phyloP scores from a whole-genome alignment of 64 coral and sea anemone species.

The Acropora yongei region DNA sequence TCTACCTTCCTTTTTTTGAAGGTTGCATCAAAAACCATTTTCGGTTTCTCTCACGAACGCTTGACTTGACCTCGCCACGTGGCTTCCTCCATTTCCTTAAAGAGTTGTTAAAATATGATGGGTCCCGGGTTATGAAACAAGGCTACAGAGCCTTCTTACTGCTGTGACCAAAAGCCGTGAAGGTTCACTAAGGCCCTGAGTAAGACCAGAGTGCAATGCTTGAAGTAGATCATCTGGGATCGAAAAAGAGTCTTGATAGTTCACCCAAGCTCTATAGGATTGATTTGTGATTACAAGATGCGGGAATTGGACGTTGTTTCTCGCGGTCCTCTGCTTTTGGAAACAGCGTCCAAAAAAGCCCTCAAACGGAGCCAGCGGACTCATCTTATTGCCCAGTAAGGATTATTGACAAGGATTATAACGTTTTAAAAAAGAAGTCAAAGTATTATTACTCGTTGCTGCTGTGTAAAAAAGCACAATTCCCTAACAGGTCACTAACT shows the following conservation, averaged over 20 bases:
- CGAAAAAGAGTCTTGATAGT: too few relatives aligned
- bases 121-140: conserved; percentile 23
- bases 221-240: background rate
- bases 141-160: conserved; percentile 31
- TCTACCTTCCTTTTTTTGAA: background rate
- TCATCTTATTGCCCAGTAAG: too few relatives aligned
- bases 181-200: background rate
- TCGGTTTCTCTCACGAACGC: background rate
- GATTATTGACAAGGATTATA: too few relatives aligned
- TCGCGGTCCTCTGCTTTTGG: background rate
- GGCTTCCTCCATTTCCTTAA: conserved; percentile 26
- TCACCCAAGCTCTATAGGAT: too few relatives aligned
- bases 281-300: too few relatives aligned
- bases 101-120: conserved; percentile 25
- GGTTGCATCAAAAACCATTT: background rate
- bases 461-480: too few relatives aligned
- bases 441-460: too few relatives aligned
- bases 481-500: too few relatives aligned
- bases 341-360: background rate
- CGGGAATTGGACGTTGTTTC: too few relatives aligned
- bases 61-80: background rate
- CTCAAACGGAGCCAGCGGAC: too few relatives aligned
- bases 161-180: conserved; percentile 19
- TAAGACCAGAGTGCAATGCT: conserved; percentile 4
- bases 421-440: too few relatives aligned